phyloP scores from a whole-genome alignment of 1,140 invertebrate genomes.

The Macrostomum lignano region DNA sequence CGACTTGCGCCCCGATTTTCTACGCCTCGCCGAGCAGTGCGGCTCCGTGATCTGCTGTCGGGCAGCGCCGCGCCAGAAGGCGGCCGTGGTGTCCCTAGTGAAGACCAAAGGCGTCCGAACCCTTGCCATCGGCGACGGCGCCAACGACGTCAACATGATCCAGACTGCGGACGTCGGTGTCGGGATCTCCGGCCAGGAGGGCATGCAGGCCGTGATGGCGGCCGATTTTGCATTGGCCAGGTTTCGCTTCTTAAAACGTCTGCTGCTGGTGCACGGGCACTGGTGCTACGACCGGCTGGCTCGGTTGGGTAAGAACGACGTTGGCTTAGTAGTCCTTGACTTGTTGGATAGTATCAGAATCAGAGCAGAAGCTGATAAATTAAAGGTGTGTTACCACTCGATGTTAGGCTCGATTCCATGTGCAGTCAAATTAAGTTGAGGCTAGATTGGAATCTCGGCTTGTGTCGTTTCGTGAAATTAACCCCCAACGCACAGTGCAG shows the following conservation, averaged over 20 bases:
- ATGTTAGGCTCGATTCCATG: neutral
- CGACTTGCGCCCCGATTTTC: too few relatives aligned
- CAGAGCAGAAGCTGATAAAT: neutral
- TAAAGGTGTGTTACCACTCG: neutral
- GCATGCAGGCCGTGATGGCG: conserved; percentile 81
- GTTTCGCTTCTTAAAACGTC: conserved; percentile 54
- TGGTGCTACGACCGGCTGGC: conserved; percentile 77
- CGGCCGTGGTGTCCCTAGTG: conserved; percentile 52
- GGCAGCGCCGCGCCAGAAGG: conserved; percentile 24
- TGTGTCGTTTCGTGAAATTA: neutral
- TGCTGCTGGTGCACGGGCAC: conserved; percentile 70
- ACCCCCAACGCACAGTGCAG: neutral
- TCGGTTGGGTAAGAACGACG: conserved; percentile 69
- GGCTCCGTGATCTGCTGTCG: conserved; percentile 25
- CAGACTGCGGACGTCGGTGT: conserved; percentile 89
- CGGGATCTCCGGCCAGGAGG: conserved; percentile 65
- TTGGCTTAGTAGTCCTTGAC: conserved; percentile 30
- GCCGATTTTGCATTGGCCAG: conserved; percentile 70
- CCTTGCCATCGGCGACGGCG: conserved; percentile 78
- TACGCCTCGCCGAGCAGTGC: conserved; percentile 12
- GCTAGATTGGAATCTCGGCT: neutral
- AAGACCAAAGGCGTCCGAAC: conserved; percentile 67
- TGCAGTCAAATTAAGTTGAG: neutral
- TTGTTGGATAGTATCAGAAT: conserved; percentile 4
- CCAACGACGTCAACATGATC: conserved; percentile 98